Percentiles rank a stretch among this genome's conserved stretches.
These are phyloP conservation scores for Polyommatus icarus DNA, from an alignment of 2,888 invertebrate genomes.

Conservation along the genomic window DNA sequence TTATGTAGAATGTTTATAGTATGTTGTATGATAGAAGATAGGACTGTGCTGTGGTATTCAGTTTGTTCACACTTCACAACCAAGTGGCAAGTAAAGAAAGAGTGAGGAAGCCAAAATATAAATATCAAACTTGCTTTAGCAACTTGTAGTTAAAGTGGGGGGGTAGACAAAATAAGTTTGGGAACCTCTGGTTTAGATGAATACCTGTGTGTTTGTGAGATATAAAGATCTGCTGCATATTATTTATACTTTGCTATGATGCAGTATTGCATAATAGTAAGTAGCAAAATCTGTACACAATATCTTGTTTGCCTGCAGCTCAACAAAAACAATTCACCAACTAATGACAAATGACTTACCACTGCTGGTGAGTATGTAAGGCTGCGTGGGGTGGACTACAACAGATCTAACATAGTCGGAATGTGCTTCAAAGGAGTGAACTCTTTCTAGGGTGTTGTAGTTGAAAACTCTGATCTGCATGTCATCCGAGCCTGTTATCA, in stretches of 20 bases:
- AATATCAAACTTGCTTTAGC: too few relatives aligned
- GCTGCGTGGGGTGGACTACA: constrained; percentile 98
- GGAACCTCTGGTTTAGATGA: too few relatives aligned
- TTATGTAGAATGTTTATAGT: background rate
- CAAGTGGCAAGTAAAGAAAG: too few relatives aligned
- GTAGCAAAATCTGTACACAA: background rate
- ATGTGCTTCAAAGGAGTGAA: constrained; percentile 98
- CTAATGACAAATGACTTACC: constrained; percentile 78
- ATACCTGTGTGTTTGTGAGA: too few relatives aligned
- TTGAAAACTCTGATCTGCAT: constrained; percentile 98
- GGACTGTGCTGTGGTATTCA: too few relatives aligned
- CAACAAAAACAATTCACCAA: background rate
- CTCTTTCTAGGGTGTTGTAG: constrained; percentile 98
- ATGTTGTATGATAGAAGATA: background rate
- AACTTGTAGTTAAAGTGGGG: too few relatives aligned
- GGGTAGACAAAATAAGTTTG: too few relatives aligned
- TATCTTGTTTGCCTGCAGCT: background rate
- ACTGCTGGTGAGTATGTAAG: constrained; percentile 97
- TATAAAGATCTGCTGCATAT: too few relatives aligned
- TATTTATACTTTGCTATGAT: too few relatives aligned
- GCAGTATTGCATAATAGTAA: background rate
- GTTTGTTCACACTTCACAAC: too few relatives aligned
- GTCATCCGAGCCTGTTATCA: constrained; percentile 98
- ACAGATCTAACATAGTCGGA: constrained; percentile 98
- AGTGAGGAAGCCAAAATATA: too few relatives aligned